Conservation (phyloP, 2,797 vertebrate genomes). For the Synaphobranchus kaupii region DNA sequence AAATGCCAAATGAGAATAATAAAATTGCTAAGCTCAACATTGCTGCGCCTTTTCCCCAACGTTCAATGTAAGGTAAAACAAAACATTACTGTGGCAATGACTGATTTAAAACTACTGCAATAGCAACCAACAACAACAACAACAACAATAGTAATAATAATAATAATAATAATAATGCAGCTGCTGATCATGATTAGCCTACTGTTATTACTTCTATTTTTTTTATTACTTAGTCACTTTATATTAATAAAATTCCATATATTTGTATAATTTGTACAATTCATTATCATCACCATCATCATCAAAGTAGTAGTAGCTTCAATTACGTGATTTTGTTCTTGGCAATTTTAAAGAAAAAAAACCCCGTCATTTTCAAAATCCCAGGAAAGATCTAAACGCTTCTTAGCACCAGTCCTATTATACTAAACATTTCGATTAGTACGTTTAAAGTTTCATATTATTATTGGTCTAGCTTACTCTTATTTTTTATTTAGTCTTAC, state of each 20-base stretch:
- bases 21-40: background rate
- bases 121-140: background rate
- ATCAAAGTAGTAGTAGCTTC: background rate
- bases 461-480: background rate
- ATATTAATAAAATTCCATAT: background rate
- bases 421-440: background rate
- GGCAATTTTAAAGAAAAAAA: background rate
- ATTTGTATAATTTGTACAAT: background rate
- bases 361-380: background rate
- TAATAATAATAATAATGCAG: background rate
- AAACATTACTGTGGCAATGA: background rate
- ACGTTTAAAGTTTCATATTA: background rate
- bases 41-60: background rate
- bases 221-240: conserved; percentile 24
- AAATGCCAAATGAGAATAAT: background rate
- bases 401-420: background rate
- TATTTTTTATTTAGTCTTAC: background rate
- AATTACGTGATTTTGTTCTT: background rate
- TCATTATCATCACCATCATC: background rate
- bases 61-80: background rate
- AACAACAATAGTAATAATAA: background rate
- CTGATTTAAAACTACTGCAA: background rate
- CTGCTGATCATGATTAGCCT: background rate
- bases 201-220: conserved; percentile 19
- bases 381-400: background rate